Percentiles rank a stretch among this genome's conserved stretches.
Conservation (phyloP, 1,140 invertebrate genomes). For the Macrobrachium rosenbergii region DNA sequence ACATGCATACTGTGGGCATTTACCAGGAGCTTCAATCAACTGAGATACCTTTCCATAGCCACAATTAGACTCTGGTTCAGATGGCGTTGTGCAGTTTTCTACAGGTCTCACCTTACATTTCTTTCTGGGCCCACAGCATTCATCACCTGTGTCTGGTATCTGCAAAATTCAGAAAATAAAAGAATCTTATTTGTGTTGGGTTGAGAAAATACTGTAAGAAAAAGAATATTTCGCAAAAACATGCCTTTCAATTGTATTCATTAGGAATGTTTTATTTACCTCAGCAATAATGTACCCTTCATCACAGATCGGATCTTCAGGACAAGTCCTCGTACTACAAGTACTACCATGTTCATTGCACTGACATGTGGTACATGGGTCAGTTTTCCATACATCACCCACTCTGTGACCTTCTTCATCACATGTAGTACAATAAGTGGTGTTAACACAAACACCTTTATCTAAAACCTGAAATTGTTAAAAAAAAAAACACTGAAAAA, state of each 20-base stretch:
- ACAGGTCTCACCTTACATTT: slow-evolving; percentile 72
- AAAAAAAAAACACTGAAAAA: not conserved
- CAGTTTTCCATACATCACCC: slow-evolving; percentile 76
- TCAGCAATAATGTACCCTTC: slow-evolving; percentile 55
- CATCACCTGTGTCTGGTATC: slow-evolving; percentile 72
- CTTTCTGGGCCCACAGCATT: slow-evolving; percentile 75
- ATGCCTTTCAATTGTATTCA: no score
- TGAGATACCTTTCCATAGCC: slow-evolving; percentile 80
- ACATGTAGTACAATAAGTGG: slow-evolving; percentile 77
- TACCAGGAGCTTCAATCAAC: slow-evolving; percentile 70
- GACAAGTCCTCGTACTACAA: slow-evolving; percentile 63
- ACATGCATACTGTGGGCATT: slow-evolving; percentile 67
- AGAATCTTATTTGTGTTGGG: no score
- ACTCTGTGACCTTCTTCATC: slow-evolving; percentile 77
- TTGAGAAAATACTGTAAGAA: no score
- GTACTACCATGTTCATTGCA: slow-evolving; percentile 73
- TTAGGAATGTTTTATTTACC: slow-evolving; percentile 29
- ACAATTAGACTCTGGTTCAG: slow-evolving; percentile 76
- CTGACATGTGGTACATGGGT: slow-evolving; percentile 82
- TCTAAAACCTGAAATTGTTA: slow-evolving; percentile 72
- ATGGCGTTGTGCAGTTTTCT: slow-evolving; percentile 75
- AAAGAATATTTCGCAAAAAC: no score
- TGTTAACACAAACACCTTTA: slow-evolving; percentile 76
- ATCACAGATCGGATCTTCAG: slow-evolving; percentile 61
- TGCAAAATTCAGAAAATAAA: slow-evolving; percentile 71